These are phyloP conservation scores for Palythoa grandis DNA, from an alignment of 92 coral and sea anemone genomes.

Conservation along the genomic window DNA sequence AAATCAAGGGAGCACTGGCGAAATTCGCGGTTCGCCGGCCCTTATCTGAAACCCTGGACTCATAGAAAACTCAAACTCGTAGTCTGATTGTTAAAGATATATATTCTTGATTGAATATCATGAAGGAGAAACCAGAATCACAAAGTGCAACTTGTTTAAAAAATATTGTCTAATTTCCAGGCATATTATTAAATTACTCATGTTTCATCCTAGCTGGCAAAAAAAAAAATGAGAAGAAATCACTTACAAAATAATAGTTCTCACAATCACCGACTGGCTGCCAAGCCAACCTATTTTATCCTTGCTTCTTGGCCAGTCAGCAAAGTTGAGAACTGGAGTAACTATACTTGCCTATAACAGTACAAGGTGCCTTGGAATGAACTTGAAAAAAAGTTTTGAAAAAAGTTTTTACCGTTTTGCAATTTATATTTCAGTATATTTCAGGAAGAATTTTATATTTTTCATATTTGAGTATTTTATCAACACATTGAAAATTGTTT, in stretches of 20 bases:
- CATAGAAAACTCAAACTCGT: too few relatives aligned
- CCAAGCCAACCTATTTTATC: slow-evolving; percentile 11
- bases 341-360: slow-evolving; percentile 12
- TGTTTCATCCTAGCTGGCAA: slow-evolving; percentile 2
- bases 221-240: slow-evolving; percentile 15
- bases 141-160: neutral
- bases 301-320: slow-evolving; percentile 21
- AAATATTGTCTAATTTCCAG: neutral
- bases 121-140: neutral
- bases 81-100: neutral
- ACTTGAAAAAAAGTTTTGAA: slow-evolving; percentile 19
- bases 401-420: slow-evolving; percentile 7
- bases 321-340: slow-evolving; percentile 11
- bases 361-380: slow-evolving; percentile 20
- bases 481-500: too few relatives aligned
- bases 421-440: neutral
- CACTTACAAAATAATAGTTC: slow-evolving; percentile 16
- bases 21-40: too few relatives aligned
- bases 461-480: neutral
- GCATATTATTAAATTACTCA: neutral
- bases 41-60: too few relatives aligned
- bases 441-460: too few relatives aligned
- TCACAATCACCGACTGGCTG: slow-evolving; percentile 14
- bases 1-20: too few relatives aligned
- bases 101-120: neutral